Evolutionary conservation across 1,140 invertebrate genomes (phyloP).

Genomic region (Lineus longissimus): DNA sequence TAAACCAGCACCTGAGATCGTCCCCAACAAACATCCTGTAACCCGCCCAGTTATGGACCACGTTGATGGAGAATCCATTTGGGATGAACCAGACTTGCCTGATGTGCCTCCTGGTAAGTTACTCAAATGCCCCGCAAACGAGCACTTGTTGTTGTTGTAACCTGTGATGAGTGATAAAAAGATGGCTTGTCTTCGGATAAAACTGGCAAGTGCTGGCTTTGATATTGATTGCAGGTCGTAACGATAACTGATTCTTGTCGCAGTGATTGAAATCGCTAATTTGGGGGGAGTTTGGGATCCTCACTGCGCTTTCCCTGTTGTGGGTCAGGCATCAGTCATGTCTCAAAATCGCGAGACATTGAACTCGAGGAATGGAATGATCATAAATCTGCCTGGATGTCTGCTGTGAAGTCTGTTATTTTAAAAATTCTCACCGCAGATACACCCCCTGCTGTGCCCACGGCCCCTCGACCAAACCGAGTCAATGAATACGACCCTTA

Average conservation of each 20-base stretch:
- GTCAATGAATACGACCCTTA: not conserved
- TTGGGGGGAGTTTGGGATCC: no score
- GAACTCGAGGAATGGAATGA: not conserved
- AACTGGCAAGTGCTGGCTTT: no score
- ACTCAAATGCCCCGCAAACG: no score
- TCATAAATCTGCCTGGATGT: not conserved
- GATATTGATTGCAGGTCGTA: no score
- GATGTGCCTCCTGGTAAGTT: not conserved
- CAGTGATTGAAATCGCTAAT: no score
- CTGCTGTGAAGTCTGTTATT: not conserved
- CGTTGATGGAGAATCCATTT: not conserved
- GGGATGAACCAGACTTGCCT: slow-evolving; percentile 5
- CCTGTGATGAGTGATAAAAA: no score
- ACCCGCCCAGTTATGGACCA: not conserved
- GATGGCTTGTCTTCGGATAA: no score
- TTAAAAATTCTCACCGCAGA: not conserved
- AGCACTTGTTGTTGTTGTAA: no score
- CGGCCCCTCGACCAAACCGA: not conserved
- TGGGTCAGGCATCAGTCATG: no score
- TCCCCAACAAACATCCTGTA: not conserved
- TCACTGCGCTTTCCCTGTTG: no score
- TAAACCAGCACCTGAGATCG: not conserved
- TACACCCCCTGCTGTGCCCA: not conserved
- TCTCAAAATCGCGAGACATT: not conserved
- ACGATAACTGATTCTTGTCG: no score